Conservation (phyloP, 2,888 invertebrate genomes). For the Caenorhabditis sp. region DNA sequence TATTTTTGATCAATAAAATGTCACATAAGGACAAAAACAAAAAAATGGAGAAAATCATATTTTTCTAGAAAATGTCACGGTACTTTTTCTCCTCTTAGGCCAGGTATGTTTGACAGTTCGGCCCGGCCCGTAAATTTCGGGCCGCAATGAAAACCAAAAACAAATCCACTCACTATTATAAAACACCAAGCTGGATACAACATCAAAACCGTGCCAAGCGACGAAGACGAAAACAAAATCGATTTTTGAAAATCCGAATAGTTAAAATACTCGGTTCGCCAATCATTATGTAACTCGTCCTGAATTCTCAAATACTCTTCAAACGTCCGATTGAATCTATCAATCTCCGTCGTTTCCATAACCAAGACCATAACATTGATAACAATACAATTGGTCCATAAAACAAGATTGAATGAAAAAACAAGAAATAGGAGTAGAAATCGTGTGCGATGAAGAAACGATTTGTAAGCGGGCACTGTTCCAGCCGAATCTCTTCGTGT, state of each 20-base stretch:
- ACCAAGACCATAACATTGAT: conserved; percentile 28
- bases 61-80: too few relatives aligned
- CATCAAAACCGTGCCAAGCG: conserved; percentile 13
- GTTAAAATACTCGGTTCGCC: conserved; percentile 1
- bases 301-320: neutral
- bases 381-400: conserved; percentile 26
- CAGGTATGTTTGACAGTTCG: too few relatives aligned
- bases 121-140: too few relatives aligned
- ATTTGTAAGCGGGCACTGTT: conserved; percentile 29
- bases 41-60: too few relatives aligned
- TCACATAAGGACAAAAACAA: too few relatives aligned
- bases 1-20: too few relatives aligned
- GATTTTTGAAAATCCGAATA: neutral
- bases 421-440: conserved; percentile 26
- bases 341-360: conserved; percentile 18
- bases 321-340: neutral
- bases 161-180: neutral
- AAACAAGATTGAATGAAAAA: conserved; percentile 15
- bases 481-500: conserved; percentile 19
- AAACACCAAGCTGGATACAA: conserved; percentile 16
- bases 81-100: too few relatives aligned
- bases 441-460: conserved; percentile 33
- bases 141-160: too few relatives aligned
- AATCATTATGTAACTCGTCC: conserved; percentile 16
- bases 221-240: neutral